These are phyloP conservation scores for Drymodes brunneopygia DNA, from an alignment of 2,113 vertebrate species.

Conservation along the genomic window DNA sequence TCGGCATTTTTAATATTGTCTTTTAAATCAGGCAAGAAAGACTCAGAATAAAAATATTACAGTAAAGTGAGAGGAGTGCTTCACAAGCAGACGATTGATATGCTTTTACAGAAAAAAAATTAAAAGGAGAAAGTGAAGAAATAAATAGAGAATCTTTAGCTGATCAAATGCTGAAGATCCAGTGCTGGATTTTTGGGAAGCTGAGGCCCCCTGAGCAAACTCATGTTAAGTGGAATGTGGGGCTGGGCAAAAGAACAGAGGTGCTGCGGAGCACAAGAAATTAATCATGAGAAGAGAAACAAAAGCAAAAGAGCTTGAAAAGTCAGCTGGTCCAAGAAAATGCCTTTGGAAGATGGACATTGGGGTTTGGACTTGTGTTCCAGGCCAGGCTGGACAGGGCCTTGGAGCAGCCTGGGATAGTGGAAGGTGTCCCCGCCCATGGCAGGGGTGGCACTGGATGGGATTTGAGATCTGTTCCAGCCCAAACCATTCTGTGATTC, in stretches of 20 bases:
- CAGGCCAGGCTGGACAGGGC: neutral
- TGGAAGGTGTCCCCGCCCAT: neutral
- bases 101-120: neutral
- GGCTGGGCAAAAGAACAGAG: neutral
- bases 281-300: neutral
- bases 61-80: neutral
- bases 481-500: neutral
- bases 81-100: neutral
- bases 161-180: neutral
- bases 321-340: neutral
- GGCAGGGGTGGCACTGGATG: neutral
- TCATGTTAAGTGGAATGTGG: neutral
- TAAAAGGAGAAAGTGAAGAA: neutral
- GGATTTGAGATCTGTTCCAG: neutral
- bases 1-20: neutral
- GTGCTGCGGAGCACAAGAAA: neutral
- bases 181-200: neutral
- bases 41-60: neutral
- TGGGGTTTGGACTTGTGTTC: neutral
- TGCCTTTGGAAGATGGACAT: neutral
- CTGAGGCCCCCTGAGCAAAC: neutral
- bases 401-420: neutral
- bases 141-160: neutral
- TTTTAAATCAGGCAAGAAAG: neutral
- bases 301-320: neutral